Evolutionary conservation across 2,797 vertebrate genomes (phyloP).

Genomic region (Eulemur rubriventer): DNA sequence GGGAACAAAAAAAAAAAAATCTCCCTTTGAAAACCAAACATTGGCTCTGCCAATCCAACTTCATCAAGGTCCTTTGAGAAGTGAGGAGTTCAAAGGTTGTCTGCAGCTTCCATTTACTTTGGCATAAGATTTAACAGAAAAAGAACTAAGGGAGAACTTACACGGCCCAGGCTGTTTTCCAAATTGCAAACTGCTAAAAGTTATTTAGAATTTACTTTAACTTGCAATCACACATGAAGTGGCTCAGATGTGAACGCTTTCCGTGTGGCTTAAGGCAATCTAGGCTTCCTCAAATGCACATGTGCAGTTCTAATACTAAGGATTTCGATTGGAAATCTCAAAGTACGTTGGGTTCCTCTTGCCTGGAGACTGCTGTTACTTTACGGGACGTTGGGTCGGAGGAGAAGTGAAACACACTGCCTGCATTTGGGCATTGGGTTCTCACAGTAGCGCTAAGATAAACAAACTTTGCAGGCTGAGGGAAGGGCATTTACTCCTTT

Average conservation of each 20-base stretch:
- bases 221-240: slow-evolving; percentile 73
- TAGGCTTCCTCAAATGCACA: slow-evolving; percentile 58
- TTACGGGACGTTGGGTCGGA: slow-evolving; percentile 45
- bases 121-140: slow-evolving; percentile 69
- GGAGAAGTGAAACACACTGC: slow-evolving; percentile 61
- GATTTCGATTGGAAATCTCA: slow-evolving; percentile 60
- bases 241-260: slow-evolving; percentile 76
- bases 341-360: slow-evolving; percentile 58
- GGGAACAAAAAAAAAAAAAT: neutral
- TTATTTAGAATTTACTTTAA: slow-evolving; percentile 80
- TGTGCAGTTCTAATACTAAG: slow-evolving; percentile 69
- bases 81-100: slow-evolving; percentile 72
- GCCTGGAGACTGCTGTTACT: slow-evolving; percentile 72
- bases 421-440: slow-evolving; percentile 60
- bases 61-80: slow-evolving; percentile 67
- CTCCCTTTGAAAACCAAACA: slow-evolving; percentile 54
- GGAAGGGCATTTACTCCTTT: slow-evolving; percentile 63
- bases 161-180: slow-evolving; percentile 75
- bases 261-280: slow-evolving; percentile 60
- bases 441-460: slow-evolving; percentile 72
- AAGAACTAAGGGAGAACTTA: slow-evolving; percentile 68
- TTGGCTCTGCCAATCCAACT: slow-evolving; percentile 57
- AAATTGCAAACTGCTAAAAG: slow-evolving; percentile 77
- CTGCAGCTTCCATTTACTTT: slow-evolving; percentile 76
- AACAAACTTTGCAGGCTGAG: slow-evolving; percentile 63